Percentiles rank a stretch among this genome's conserved stretches.
These are phyloP conservation scores for Epicampocera succincta DNA, from an alignment of 2,888 invertebrate genomes.

Conservation along the genomic window DNA sequence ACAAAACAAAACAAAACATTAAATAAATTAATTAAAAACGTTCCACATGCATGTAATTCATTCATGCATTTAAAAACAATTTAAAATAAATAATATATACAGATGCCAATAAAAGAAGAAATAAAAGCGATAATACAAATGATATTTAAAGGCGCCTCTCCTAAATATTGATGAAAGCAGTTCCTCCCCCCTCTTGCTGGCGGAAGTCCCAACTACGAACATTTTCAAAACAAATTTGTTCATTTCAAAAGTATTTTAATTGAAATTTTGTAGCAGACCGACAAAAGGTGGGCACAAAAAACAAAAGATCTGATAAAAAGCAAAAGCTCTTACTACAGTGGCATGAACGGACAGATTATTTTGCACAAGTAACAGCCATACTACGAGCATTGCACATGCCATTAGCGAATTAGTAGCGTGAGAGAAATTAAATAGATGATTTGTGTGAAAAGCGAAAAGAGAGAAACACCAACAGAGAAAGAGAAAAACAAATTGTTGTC, in stretches of 20 bases:
- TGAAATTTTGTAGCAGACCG: conserved; percentile 26
- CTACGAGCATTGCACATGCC: conserved; percentile 40
- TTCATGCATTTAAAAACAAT: conserved; percentile 63
- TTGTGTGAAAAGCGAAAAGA: conserved; percentile 6
- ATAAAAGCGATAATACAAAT: conserved; percentile 46
- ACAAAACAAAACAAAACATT: conserved; percentile 8
- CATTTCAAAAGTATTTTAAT: conserved; percentile 43
- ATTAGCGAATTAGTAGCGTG: conserved; percentile 62
- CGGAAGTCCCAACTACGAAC: neutral
- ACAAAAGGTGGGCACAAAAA: conserved; percentile 27
- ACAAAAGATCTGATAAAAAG: conserved; percentile 38
- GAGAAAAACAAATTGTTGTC: conserved; percentile 35
- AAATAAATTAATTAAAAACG: conserved; percentile 47
- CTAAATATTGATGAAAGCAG: neutral
- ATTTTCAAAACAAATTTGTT: conserved; percentile 15
- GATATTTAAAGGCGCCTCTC: conserved; percentile 50
- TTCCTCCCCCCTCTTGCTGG: neutral
- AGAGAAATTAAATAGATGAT: conserved; percentile 51
- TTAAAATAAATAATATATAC: conserved; percentile 41
- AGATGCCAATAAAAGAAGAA: neutral
- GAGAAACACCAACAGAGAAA: neutral
- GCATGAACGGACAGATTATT: neutral
- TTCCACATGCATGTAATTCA: conserved; percentile 42
- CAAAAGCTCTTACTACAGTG: conserved; percentile 13
- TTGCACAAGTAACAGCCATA: neutral